Evolutionary conservation across 2,797 vertebrate genomes (phyloP), one percentile per base, ranked within the genome.

Genomic region (Gymnocypris eckloni): DNA sequence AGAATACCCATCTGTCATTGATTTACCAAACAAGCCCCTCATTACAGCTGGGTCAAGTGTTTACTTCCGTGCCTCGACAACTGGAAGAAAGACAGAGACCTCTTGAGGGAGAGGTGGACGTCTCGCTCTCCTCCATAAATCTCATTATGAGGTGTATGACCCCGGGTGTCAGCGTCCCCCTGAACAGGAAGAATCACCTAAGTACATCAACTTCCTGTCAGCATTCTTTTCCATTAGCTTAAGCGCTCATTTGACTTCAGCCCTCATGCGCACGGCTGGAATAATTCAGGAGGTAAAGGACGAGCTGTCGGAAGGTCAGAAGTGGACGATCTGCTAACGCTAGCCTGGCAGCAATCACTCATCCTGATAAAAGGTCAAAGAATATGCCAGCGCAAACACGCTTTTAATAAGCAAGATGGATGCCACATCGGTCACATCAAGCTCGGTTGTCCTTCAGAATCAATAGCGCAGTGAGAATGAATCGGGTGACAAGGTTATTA

Each of bases 71-170:
- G 84, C 61, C 76, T 78, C 77, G 84, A 66, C 83, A 80, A 81
- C 81, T 75, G 18, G 28, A 73, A 86, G 85, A 83, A 66, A 75
- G 83, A 82, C 83, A 85, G 79, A 48, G 82, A 87, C 66, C 75
- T 28, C 77, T 85, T 61, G 79, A 45, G 56, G 25, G 33, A 81
- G 54, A 70, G 75, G 82, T 82, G 79, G 85, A 28, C 28, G 25
- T 71, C 82, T 82, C 86, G 33, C 69, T 83, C 73, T 83, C 77
- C 78, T 61, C 84, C 86, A 88, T 90, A 91, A 90, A 91, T 91
- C 90, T 90, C 90, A 91, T 91, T 90, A 90, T 83, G 77, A 76
- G 59, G 43, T 67, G 66, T 79, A 25, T 90, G 89, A 91, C 90
- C 91, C 83, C 39, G 18, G 4, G 37, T 43, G 67, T 70, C 83